A percentile compares a stretch with the other conserved stretches of the same genome.
Conservation (phyloP, 1,140 invertebrate species). For the Gryon sp. region DNA sequence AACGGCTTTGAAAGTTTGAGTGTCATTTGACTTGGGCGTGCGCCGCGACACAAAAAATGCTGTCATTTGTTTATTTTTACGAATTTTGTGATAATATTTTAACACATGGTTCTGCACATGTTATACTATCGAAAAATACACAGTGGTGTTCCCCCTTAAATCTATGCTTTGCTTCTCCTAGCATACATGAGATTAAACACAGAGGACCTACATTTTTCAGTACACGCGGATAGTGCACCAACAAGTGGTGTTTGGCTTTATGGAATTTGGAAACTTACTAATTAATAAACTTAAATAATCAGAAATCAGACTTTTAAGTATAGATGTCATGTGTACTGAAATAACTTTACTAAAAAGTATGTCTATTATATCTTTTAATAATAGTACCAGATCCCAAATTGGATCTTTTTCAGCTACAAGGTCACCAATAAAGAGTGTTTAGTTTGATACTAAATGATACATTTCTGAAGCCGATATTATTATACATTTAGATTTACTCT, state of each 20-base stretch:
- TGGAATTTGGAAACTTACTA: conserved; percentile 1
- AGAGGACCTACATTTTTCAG: background rate
- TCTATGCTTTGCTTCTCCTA: background rate
- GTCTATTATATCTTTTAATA: conserved; percentile 23
- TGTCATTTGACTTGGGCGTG: too few species aligned
- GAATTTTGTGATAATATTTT: too few species aligned
- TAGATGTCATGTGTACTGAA: background rate
- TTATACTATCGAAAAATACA: too few species aligned
- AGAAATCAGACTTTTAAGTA: conserved; percentile 7
- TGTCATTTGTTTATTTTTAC: too few species aligned
- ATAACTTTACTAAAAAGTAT: conserved; percentile 26
- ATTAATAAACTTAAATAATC: conserved; percentile 23
- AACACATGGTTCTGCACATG: too few species aligned
- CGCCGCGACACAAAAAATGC: too few species aligned
- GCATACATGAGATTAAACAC: background rate
- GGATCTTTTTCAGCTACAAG: conserved; percentile 11
- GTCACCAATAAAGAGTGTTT: conserved; percentile 28
- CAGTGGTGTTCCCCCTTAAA: too few species aligned
- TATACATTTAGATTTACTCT: conserved; percentile 20
- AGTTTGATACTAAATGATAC: conserved; percentile 15
- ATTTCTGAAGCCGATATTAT: conserved; percentile 39
- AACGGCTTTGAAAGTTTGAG: too few species aligned
- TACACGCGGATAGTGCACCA: conserved; percentile 1
- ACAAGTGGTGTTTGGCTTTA: conserved; percentile 2
- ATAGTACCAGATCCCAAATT: conserved; percentile 17